phyloP scores from a whole-genome alignment of 2,888 invertebrate species.

The Phorcus lineatus region DNA sequence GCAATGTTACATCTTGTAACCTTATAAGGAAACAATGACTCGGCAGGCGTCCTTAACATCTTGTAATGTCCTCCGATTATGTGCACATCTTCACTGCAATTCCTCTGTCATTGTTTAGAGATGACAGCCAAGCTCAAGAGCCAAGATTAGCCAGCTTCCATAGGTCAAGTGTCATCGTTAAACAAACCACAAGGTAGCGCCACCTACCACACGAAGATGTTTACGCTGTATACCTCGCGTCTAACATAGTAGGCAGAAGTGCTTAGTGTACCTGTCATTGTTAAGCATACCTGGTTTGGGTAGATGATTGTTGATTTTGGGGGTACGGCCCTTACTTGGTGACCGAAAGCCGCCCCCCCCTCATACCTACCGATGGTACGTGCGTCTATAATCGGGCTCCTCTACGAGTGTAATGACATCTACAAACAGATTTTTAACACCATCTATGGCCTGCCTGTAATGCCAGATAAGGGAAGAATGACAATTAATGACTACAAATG shows the following conservation, averaged over 20 bases:
- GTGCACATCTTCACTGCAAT: neutral
- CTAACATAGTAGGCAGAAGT: neutral
- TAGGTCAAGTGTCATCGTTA: neutral
- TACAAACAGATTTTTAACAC: slow-evolving; percentile 21
- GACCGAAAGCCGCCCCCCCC: neutral
- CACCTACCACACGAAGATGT: slow-evolving; percentile 16
- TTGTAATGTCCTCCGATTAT: neutral
- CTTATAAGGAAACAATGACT: slow-evolving; percentile 1
- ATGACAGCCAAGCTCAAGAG: slow-evolving; percentile 5
- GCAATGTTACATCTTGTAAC: neutral
- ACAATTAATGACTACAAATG: neutral
- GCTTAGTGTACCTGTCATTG: slow-evolving; percentile 25
- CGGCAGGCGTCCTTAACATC: neutral
- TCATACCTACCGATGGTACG: neutral
- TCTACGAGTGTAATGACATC: neutral
- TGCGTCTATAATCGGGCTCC: neutral
- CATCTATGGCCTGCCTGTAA: neutral
- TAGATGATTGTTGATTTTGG: slow-evolving; percentile 25
- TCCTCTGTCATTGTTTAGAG: neutral
- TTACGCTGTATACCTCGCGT: neutral
- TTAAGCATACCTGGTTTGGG: slow-evolving; percentile 18
- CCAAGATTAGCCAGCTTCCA: neutral
- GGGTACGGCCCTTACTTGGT: slow-evolving; percentile 19
- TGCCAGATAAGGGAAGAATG: neutral
- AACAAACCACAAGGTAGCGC: slow-evolving; percentile 4